Evolutionary conservation across 2,113 vertebrate genomes (phyloP).

Genomic region (Tragelaphus buxtoni): DNA sequence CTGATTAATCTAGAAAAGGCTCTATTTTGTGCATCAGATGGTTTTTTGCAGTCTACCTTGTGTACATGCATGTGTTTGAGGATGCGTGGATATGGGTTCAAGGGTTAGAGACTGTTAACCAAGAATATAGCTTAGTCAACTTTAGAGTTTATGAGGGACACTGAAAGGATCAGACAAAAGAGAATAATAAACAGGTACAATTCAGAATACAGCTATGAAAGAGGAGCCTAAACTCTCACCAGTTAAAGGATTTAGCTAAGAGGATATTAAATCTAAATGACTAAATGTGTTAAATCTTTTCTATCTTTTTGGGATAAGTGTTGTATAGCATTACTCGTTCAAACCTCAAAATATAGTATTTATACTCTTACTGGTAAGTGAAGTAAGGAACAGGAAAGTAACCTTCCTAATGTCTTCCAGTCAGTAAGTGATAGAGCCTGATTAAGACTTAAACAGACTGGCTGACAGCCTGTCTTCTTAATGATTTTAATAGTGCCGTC

Average conservation of each 20-base stretch:
- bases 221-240: not conserved
- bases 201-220: not conserved
- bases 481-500: no score
- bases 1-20: not conserved
- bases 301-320: not conserved
- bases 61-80: not conserved
- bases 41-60: not conserved
- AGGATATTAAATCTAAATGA: not conserved
- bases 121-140: not conserved
- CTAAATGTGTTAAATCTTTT: not conserved
- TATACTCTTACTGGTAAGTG: no score
- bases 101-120: not conserved
- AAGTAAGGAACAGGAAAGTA: not conserved
- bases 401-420: not conserved
- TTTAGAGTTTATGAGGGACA: not conserved
- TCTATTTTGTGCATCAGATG: not conserved
- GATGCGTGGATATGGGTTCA: rapidly evolving
- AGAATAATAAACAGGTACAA: not conserved
- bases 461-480: not conserved
- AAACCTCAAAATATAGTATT: not conserved
- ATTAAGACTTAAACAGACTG: not conserved
- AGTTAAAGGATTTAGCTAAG: not conserved
- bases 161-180: not conserved
- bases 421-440: not conserved
- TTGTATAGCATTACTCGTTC: not conserved